phyloP scores from a whole-genome alignment of 92 coral and sea anemone genomes.

The Parazoanthus darwini region DNA sequence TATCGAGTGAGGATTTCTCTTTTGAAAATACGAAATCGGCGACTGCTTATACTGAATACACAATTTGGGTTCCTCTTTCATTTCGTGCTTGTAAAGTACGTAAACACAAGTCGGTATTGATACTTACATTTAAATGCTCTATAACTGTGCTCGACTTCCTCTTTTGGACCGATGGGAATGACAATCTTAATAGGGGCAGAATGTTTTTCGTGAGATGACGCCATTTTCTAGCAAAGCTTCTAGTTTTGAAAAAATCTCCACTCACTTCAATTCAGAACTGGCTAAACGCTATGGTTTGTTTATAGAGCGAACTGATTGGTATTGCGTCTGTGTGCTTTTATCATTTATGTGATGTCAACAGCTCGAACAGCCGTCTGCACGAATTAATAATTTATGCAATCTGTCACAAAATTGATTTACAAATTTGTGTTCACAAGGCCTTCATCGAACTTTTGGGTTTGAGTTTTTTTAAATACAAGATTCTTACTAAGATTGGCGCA shows the following conservation, averaged over 20 bases:
- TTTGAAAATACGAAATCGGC: background rate
- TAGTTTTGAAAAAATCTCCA: background rate
- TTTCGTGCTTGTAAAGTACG: background rate
- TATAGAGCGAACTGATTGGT: background rate
- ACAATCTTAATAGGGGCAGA: background rate
- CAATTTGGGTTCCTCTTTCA: background rate
- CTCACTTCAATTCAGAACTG: no score
- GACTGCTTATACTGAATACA: background rate
- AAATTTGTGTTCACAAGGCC: background rate
- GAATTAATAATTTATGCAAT: conserved; percentile 4
- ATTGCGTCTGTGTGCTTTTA: background rate
- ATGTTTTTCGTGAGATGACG: background rate
- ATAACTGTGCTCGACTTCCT: background rate
- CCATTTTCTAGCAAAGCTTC: background rate
- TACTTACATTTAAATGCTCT: conserved; percentile 19
- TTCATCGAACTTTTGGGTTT: no score
- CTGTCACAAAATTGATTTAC: background rate
- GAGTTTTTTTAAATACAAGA: no score
- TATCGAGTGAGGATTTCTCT: background rate
- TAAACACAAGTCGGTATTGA: background rate
- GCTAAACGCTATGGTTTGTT: background rate
- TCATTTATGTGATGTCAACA: background rate
- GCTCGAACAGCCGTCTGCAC: background rate
- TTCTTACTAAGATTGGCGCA: no score
- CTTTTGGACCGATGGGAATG: background rate